phyloP scores from a whole-genome alignment of 2,113 vertebrate species.

The Tretioscincus oriximinensis region DNA sequence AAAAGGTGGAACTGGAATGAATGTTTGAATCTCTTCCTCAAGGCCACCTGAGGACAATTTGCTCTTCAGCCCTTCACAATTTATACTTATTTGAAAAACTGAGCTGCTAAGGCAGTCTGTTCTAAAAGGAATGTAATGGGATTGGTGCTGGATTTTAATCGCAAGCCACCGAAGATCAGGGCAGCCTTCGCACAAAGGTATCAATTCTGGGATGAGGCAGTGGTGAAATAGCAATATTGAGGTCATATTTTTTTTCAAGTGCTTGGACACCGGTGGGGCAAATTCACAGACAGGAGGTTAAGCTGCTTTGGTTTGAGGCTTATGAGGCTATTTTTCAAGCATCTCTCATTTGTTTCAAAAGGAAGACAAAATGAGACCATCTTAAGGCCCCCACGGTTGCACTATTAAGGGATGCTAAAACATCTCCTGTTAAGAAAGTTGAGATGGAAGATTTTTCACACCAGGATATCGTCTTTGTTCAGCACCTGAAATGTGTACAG shows the following conservation, averaged over 20 bases:
- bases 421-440: neutral
- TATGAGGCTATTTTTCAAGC: constrained; percentile 53
- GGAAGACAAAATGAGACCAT: constrained; percentile 1
- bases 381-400: neutral
- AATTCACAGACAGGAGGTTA: constrained; percentile 18
- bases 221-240: constrained; percentile 64
- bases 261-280: constrained; percentile 47
- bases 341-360: constrained; percentile 46
- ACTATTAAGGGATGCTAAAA: too few species aligned
- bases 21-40: constrained; percentile 42
- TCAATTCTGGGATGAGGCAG: constrained; percentile 64
- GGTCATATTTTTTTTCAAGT: constrained; percentile 61
- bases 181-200: constrained; percentile 55
- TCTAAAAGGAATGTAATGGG: constrained; percentile 64
- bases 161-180: constrained; percentile 58
- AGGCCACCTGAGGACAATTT: constrained; percentile 47
- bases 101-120: constrained; percentile 55
- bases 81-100: constrained; percentile 70
- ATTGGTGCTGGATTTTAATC: constrained; percentile 64
- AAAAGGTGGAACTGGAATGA: constrained; percentile 48
- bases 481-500: neutral
- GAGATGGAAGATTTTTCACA: neutral
- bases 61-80: constrained; percentile 58
- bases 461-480: too few species aligned
- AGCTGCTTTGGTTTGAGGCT: constrained; percentile 41